Evolutionary conservation across 2,113 vertebrate genomes (phyloP), one percentile per base, ranked within the genome.

Genomic region (Agapornis roseicollis): DNA sequence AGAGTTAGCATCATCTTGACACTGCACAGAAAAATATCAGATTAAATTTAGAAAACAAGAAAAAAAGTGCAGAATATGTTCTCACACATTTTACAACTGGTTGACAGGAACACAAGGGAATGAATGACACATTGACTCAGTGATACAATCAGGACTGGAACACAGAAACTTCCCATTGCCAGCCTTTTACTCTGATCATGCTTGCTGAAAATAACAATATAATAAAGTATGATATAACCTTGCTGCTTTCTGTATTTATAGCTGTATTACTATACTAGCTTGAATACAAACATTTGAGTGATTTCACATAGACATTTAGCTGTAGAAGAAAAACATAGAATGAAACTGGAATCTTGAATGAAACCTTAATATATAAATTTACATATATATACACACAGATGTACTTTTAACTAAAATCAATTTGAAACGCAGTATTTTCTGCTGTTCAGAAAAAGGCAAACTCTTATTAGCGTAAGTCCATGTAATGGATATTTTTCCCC

Each of bases 51-150:
- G 97, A 94, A 94, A 94, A 93, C 94, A 70, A 66, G 83, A 39
- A 89, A 94, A 95, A 96, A 92, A 95, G 81, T 93, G 93, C 83
- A 79, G 93, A 96, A 95, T 95, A 96, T 96, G 90, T 96, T 96
- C 95, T 93, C 96, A 91, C 92, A 89, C 85, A 28, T 93, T 96
- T 94, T 97, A 93, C 94, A 97, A 95, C 94, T 94, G 94, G 95
- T 96, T 97, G 96, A 97, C 97, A 96, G 94, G 93, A 96, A 94
- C 93, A 92, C 90, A 89, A 96, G 93, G 89, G 94, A 96, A 92
- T 96, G 96, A 96, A 90, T 96, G 97, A 94, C 95, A 96, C 90
- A 50, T 94, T 94, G 92, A 96, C 94, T 96, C 94, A 93, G 96
- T 96, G 92, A 95, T 97, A 96, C 93, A 93, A 94, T 97, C 79